Evolutionary conservation across 1,140 invertebrate species (phyloP).

Genomic region (Episyrphus balteatus): DNA sequence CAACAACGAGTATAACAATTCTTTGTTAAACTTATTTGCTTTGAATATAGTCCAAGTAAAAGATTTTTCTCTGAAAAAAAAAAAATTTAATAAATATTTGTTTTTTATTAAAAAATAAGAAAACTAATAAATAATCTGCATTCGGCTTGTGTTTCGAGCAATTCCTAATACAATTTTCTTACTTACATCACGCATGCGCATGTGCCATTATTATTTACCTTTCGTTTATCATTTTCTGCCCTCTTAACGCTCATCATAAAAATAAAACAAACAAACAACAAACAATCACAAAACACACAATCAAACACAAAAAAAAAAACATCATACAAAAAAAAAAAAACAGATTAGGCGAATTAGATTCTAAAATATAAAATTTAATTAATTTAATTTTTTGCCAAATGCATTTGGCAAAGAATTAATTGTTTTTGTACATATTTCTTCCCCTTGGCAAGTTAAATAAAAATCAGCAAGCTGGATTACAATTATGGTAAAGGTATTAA

Average conservation of each 20-base stretch:
- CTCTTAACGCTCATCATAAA: neutral
- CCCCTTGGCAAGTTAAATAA: neutral
- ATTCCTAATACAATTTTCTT: slow-evolving; percentile 37
- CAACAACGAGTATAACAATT: no score
- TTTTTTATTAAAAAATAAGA: no score
- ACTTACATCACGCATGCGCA: slow-evolving; percentile 38
- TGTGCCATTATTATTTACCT: slow-evolving; percentile 23
- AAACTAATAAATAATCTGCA: slow-evolving; percentile 16
- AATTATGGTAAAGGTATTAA: slow-evolving; percentile 24
- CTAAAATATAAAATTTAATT: neutral
- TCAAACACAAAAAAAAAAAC: slow-evolving; percentile 12
- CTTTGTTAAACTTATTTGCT: no score
- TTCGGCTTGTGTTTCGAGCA: slow-evolving; percentile 18
- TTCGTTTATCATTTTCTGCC: slow-evolving; percentile 13
- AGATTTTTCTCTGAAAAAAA: no score
- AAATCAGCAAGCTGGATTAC: slow-evolving; percentile 37
- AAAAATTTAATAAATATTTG: no score
- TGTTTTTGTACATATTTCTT: neutral
- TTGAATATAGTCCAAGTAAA: no score
- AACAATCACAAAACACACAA: neutral
- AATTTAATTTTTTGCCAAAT: neutral
- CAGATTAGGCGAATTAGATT: neutral
- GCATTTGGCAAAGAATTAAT: neutral
- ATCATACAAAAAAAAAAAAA: neutral
- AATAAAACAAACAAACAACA: slow-evolving; percentile 3